Evolutionary conservation across 2,888 invertebrate genomes (phyloP).

Genomic region (Byasa hedistus): DNA sequence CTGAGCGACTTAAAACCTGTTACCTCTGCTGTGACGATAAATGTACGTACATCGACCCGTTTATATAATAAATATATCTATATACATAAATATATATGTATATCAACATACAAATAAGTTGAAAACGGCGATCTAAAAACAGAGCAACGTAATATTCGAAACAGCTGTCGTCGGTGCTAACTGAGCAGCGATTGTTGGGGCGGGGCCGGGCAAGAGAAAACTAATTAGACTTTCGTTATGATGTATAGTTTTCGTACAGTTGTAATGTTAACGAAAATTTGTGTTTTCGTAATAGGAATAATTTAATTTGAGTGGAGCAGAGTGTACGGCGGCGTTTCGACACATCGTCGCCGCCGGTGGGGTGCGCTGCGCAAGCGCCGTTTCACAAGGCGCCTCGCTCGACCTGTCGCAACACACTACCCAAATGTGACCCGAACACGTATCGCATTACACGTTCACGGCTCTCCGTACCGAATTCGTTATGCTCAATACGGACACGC

Average conservation of each 20-base stretch:
- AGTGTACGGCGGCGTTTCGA: constrained; percentile 67
- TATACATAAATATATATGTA: no score
- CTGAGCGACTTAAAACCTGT: constrained; percentile 35
- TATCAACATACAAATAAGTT: no score
- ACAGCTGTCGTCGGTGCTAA: no score
- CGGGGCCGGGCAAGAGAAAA: no score
- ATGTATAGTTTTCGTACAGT: no score
- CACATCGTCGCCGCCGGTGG: constrained; percentile 65
- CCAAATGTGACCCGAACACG: constrained; percentile 79
- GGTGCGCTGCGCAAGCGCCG: constrained; percentile 74
- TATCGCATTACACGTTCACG: constrained; percentile 67
- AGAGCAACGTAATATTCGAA: no score
- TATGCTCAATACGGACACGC: constrained; percentile 28
- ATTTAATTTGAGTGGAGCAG: constrained; percentile 38
- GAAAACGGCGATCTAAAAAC: no score
- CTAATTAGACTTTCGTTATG: no score
- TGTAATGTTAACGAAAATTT: no score
- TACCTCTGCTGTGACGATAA: constrained; percentile 12
- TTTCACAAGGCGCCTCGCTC: constrained; percentile 76
- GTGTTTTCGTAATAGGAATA: no score
- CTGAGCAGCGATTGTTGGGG: no score
- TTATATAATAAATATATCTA: no score
- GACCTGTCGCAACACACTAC: constrained; percentile 77
- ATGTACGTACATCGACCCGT: constrained; percentile 16
- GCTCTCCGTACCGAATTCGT: constrained; percentile 48